These are phyloP conservation scores for Hypocryptadius cinnamomeus DNA, from an alignment of 2,113 vertebrate species.

Conservation along the genomic window DNA sequence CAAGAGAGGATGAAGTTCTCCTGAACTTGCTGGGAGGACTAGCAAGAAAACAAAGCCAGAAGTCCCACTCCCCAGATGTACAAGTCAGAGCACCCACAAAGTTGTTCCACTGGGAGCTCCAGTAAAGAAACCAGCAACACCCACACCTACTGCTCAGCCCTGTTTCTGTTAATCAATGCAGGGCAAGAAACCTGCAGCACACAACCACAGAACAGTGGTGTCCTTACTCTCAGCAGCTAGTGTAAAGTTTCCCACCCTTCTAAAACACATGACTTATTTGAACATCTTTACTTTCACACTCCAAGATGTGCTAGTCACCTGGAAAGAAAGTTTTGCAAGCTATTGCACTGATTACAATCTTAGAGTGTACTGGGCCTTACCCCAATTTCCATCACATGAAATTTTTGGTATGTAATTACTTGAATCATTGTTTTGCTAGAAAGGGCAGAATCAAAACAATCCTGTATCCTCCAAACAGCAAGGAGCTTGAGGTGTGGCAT, in stretches of 20 bases:
- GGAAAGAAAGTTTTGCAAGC: not conserved
- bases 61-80: not conserved
- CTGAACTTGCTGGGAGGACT: not conserved
- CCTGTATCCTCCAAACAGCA: not conserved
- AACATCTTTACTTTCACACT: not conserved
- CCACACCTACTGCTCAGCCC: too few relatives aligned
- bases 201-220: accelerated
- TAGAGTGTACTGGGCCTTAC: not conserved
- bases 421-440: not conserved
- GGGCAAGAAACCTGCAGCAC: not conserved
- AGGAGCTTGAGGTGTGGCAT: not conserved
- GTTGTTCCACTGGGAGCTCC: not conserved
- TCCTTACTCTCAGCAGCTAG: not conserved
- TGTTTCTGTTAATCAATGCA: not conserved
- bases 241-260: not conserved
- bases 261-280: not conserved
- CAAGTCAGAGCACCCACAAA: not conserved
- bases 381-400: accelerated
- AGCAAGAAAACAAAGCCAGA: not conserved
- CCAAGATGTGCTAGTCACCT: not conserved
- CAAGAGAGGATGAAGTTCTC: not conserved
- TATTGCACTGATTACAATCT: not conserved
- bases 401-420: not conserved
- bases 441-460: not conserved
- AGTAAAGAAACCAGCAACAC: not conserved